These are phyloP conservation scores for Pantala flavescens DNA, from an alignment of 1,140 invertebrate genomes.

Conservation along the genomic window DNA sequence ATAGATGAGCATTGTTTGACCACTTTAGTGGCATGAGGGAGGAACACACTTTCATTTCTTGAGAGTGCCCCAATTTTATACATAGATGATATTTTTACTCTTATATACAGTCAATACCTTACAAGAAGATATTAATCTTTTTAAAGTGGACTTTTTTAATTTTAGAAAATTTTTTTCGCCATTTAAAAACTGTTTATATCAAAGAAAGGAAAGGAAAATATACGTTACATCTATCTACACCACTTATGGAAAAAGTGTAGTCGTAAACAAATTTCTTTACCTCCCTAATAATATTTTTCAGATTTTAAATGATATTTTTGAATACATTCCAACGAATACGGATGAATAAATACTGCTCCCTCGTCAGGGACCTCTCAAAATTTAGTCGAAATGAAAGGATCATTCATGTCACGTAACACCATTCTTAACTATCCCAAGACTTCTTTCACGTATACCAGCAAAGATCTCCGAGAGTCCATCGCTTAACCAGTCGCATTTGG, in stretches of 20 bases:
- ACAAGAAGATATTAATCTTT: not conserved
- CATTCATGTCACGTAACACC: not conserved
- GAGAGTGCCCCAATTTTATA: not conserved
- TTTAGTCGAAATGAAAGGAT: conserved; percentile 7
- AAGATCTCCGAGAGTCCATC: not conserved
- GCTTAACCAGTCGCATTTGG: no score
- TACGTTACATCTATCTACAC: conserved; percentile 9
- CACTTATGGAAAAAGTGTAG: conserved; percentile 5
- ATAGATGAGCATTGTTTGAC: not conserved
- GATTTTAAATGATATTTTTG: not conserved
- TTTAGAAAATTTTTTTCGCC: not conserved
- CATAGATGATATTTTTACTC: not conserved
- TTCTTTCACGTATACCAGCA: not conserved
- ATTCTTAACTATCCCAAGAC: not conserved
- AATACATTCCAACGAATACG: not conserved
- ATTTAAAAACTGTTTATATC: conserved; percentile 4
- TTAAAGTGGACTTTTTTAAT: not conserved
- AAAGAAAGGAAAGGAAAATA: conserved; percentile 11
- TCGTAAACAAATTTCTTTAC: not conserved
- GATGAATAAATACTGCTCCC: not conserved
- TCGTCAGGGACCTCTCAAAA: not conserved
- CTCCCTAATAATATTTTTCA: not conserved
- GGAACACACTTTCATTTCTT: not conserved
- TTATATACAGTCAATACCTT: conserved; percentile 7
- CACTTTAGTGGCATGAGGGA: not conserved